Conservation (phyloP, 2,888 invertebrate genomes). For the Lasioglossum marginatum region DNA sequence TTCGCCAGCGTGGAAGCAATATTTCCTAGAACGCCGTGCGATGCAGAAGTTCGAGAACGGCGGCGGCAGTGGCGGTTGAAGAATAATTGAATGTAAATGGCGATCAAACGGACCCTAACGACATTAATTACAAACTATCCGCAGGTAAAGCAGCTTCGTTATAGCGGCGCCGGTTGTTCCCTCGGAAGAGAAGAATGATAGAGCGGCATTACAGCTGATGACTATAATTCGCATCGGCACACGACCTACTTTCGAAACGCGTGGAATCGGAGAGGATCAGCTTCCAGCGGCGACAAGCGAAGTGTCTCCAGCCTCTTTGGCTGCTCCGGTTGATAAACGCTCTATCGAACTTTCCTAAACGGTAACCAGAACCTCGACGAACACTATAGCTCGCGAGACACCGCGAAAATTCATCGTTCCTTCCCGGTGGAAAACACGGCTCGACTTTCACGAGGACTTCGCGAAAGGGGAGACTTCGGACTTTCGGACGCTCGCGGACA, state of each 20-base stretch:
- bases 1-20: background rate
- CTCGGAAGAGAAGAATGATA: slow-evolving; percentile 56
- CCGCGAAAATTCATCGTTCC: background rate
- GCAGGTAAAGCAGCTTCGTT: slow-evolving; percentile 46
- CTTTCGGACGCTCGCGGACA: slow-evolving; percentile 55
- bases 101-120: slow-evolving; percentile 20
- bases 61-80: background rate
- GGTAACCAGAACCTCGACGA: background rate
- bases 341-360: slow-evolving; percentile 2
- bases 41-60: background rate
- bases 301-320: background rate
- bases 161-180: slow-evolving; percentile 31
- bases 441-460: background rate
- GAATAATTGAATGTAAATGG: slow-evolving; percentile 1
- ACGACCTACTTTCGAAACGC: slow-evolving; percentile 58
- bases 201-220: slow-evolving; percentile 61
- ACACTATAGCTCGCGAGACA: background rate
- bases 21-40: background rate
- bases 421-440: background rate
- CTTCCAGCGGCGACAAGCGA: slow-evolving; percentile 8
- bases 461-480: slow-evolving; percentile 23
- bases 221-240: slow-evolving; percentile 61
- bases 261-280: slow-evolving; percentile 54
- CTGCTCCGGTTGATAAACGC: slow-evolving; percentile 16
- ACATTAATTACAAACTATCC: slow-evolving; percentile 49